Evolutionary conservation across 2,797 vertebrate genomes (phyloP).

Genomic region (Danio choprae): DNA sequence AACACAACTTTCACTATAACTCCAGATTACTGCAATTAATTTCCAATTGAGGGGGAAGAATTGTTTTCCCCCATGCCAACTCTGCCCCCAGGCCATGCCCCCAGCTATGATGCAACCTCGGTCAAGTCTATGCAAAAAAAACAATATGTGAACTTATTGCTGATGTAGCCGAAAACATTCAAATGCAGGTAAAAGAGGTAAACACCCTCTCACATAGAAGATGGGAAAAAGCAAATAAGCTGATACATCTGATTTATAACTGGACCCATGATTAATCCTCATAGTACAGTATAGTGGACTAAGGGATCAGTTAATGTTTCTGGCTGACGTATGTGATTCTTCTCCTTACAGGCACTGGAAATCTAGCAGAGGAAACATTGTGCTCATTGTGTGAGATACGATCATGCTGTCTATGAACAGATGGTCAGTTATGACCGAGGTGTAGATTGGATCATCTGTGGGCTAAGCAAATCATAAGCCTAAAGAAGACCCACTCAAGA

Average conservation of each 20-base stretch:
- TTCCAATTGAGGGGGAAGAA: too few species aligned
- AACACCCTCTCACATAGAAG: too few species aligned
- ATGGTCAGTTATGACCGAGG: conserved; percentile 54
- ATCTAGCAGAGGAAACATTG: conserved; percentile 60
- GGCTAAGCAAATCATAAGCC: conserved; percentile 67
- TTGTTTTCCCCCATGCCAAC: too few species aligned
- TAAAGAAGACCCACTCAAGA: conserved; percentile 50
- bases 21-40: too few species aligned
- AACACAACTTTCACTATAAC: too few species aligned
- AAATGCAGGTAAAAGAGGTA: too few species aligned
- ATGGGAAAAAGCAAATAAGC: not conserved
- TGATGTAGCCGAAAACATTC: too few species aligned
- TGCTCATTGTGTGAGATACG: conserved; percentile 71
- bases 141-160: too few species aligned
- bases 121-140: too few species aligned
- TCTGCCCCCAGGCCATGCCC: too few species aligned
- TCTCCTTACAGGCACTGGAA: not conserved
- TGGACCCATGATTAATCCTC: not conserved
- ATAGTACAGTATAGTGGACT: not conserved
- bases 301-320: conserved; percentile 17
- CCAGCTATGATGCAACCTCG: too few species aligned
- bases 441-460: conserved; percentile 70
- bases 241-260: not conserved
- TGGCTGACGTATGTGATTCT: conserved; percentile 41
- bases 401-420: conserved; percentile 63